Conservation (phyloP, 2,888 invertebrate genomes). For the Cordilura impudica region DNA sequence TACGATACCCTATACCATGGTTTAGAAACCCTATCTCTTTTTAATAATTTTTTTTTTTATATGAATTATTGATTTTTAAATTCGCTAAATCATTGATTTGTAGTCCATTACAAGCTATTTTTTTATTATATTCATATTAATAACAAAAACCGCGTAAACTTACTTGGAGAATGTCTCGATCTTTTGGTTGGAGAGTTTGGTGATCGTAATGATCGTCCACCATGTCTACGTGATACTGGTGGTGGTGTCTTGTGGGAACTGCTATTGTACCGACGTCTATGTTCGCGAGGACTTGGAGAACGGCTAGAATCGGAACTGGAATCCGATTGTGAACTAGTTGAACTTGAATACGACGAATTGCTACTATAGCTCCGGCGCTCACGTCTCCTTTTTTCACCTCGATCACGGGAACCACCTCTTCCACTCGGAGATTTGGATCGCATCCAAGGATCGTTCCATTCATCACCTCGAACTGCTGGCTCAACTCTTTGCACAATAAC, state of each 20-base stretch:
- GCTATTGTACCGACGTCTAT: slow-evolving; percentile 73
- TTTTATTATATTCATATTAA: not conserved
- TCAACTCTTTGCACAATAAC: slow-evolving; percentile 87
- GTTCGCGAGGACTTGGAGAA: slow-evolving; percentile 71
- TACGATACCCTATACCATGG: no score
- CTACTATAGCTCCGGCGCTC: slow-evolving; percentile 77
- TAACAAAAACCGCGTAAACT: slow-evolving; percentile 50
- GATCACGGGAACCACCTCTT: slow-evolving; percentile 72
- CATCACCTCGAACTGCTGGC: slow-evolving; percentile 83
- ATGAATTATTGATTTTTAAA: slow-evolving; percentile 4
- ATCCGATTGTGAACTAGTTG: slow-evolving; percentile 85
- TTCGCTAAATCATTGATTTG: slow-evolving; percentile 29
- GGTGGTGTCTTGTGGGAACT: slow-evolving; percentile 71
- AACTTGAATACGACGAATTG: slow-evolving; percentile 76
- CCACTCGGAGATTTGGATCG: slow-evolving; percentile 83
- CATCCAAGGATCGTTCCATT: slow-evolving; percentile 98
- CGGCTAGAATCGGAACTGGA: slow-evolving; percentile 81
- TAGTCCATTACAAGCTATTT: not conserved
- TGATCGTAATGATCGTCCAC: slow-evolving; percentile 69
- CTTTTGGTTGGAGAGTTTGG: slow-evolving; percentile 72
- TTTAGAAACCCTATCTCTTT: no score
- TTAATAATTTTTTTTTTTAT: slow-evolving; percentile 10
- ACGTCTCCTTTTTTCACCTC: slow-evolving; percentile 73
- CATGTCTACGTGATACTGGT: slow-evolving; percentile 67
- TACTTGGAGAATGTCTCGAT: slow-evolving; percentile 74